phyloP scores from a whole-genome alignment of 2,113 vertebrate species.

The Engraulis encrasicolus region DNA sequence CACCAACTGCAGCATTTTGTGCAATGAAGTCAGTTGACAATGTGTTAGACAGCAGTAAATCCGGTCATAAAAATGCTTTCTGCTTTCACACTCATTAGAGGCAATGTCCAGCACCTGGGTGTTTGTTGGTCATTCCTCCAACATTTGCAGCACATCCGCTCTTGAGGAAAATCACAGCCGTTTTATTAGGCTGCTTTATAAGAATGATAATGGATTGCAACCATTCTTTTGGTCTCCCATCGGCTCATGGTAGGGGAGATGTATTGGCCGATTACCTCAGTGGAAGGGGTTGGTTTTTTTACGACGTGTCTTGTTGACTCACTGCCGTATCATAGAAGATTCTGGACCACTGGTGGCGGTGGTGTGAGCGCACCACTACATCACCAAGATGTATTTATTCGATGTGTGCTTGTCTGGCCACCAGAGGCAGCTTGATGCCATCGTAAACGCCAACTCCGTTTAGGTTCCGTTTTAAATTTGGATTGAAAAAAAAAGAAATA shows the following conservation, averaged over 20 bases:
- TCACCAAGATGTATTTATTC: neutral
- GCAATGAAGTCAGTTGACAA: neutral
- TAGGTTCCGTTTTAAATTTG: too few relatives aligned
- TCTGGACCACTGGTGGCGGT: slow-evolving; percentile 1
- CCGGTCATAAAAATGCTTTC: neutral
- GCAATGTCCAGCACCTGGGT: neutral
- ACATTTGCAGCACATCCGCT: neutral
- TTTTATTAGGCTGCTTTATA: neutral
- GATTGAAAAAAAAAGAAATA: too few relatives aligned
- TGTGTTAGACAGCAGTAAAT: neutral
- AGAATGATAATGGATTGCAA: neutral
- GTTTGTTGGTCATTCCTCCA: neutral
- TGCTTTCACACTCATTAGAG: neutral
- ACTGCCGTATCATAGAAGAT: neutral
- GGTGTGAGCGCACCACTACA: neutral
- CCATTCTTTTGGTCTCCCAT: neutral
- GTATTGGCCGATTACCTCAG: neutral
- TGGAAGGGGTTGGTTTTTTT: neutral
- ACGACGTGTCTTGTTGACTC: neutral
- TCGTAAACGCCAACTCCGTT: neutral
- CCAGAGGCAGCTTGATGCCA: neutral
- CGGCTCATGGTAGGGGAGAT: neutral
- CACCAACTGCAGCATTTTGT: neutral
- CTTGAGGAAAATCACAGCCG: neutral
- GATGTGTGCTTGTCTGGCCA: neutral